Conservation (phyloP, 2,888 invertebrate genomes). For the Dyspetes luteomarginatus region DNA sequence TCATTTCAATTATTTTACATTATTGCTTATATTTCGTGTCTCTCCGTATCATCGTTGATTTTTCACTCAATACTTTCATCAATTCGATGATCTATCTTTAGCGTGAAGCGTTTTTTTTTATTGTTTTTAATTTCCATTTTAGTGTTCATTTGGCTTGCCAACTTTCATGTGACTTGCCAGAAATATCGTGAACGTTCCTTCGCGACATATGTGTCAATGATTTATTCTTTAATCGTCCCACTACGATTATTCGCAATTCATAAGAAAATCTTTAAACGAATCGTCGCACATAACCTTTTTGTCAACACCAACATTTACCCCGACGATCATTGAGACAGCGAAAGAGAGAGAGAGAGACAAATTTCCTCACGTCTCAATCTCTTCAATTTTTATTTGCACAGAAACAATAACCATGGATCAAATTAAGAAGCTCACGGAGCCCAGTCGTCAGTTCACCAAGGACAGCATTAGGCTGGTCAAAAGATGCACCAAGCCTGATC, state of each 20-base stretch:
- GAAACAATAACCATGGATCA: conserved; percentile 92
- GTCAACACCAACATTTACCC: not conserved
- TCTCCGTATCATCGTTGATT: conserved; percentile 3
- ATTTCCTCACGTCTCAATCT: conserved; percentile 1
- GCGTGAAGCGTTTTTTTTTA: not conserved
- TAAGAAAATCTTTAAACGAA: not conserved
- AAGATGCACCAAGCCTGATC: conserved; percentile 99
- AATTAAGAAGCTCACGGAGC: conserved; percentile 96
- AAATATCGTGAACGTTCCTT: not conserved
- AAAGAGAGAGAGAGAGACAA: no score
- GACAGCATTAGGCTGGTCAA: conserved; percentile 99
- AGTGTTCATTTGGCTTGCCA: not conserved
- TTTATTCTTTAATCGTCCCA: conserved; percentile 16
- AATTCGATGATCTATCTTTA: not conserved
- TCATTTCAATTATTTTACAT: not conserved
- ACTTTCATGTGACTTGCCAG: conserved; percentile 32
- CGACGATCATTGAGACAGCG: not conserved
- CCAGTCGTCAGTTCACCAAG: conserved; percentile 98
- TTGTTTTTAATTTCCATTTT: not conserved
- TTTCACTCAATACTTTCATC: not conserved
- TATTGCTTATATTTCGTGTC: not conserved
- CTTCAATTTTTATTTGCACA: conserved; percentile 16
- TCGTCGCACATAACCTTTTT: conserved; percentile 30
- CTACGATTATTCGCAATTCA: not conserved
- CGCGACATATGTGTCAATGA: conserved; percentile 19